Percentiles rank a stretch among this genome's conserved stretches.
Conservation (phyloP, 2,888 invertebrate species). For the Chydorus sphaericus region DNA sequence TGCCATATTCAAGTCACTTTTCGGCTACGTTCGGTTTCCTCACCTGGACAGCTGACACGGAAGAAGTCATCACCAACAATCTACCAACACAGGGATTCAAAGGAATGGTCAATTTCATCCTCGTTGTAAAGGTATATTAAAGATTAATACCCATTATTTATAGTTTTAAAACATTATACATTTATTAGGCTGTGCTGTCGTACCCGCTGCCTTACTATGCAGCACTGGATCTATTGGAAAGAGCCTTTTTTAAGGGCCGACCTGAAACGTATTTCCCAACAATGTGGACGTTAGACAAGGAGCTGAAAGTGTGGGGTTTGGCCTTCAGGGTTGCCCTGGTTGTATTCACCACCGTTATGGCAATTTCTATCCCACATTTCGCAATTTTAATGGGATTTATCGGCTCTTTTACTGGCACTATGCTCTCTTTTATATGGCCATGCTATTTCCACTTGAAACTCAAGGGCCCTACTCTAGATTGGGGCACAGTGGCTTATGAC, state of each 20-base stretch:
- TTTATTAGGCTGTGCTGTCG: slow-evolving; percentile 58
- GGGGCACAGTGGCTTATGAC: slow-evolving; percentile 65
- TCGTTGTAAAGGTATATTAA: slow-evolving; percentile 57
- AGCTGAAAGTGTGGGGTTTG: slow-evolving; percentile 89
- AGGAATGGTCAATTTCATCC: slow-evolving; percentile 81
- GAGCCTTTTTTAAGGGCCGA: slow-evolving; percentile 70
- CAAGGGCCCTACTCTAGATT: slow-evolving; percentile 68
- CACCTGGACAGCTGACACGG: slow-evolving; percentile 76
- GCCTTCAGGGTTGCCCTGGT: slow-evolving; percentile 79
- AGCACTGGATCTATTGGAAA: slow-evolving; percentile 88
- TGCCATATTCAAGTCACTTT: slow-evolving; percentile 86
- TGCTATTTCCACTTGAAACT: slow-evolving; percentile 93
- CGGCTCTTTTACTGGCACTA: slow-evolving; percentile 96
- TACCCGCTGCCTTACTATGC: slow-evolving; percentile 97
- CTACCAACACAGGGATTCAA: slow-evolving; percentile 83
- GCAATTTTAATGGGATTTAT: slow-evolving; percentile 98
- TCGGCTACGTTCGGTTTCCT: slow-evolving; percentile 93
- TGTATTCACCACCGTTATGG: slow-evolving; percentile 81
- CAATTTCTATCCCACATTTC: slow-evolving; percentile 95
- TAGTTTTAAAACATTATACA: not conserved
- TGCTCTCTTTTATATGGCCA: slow-evolving; percentile 99
- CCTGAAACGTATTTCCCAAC: slow-evolving; percentile 71
- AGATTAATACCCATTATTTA: not conserved
- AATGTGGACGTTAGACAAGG: slow-evolving; percentile 82
- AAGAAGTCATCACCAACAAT: slow-evolving; percentile 86